Base-by-base conservation (phyloP, 2,888 invertebrate species). In the Caenorhabditis sinica region DNA sequence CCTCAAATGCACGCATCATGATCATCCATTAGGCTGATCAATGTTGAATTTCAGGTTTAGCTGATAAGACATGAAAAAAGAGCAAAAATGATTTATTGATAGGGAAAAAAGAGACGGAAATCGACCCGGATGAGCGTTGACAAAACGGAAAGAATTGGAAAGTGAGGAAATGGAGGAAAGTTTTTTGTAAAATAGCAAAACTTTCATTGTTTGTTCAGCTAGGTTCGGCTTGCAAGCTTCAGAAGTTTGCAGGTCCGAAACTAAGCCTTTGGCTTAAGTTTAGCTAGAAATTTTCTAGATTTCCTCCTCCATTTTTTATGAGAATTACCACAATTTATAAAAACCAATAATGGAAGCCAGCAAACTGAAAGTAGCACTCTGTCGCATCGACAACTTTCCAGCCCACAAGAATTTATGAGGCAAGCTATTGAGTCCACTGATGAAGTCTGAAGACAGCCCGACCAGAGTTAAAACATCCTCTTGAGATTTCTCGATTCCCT, bases 321-420 rank as follows among this genome's bases (percentile, higher is more conserved):
- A 45, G 36, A 11, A 45, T 15, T 56, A 86, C 77, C 80, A 83
- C 40, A 82, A 56, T 58, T 87, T 88, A 82, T 90, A 90, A 71
- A 90, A 88, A 43, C 91, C 91, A 71, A 91, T 91, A 61, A 88
- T 83, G 4, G 90, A 91, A 2, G 91, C 91, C 43, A 91, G 65
- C 23, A 91, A 72, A 2, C 90, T 91, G 68, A 91, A 89, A 0
- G 77, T 76, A 23, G 90, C 90, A n/a, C 85, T 74, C 45, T 89
- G 88, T 36, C 86, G 69, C 30, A 86, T 73, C 23, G 86, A 83
- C 45, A 91, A 66, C 74, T 89, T 88, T 53, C 91, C 90, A 15
- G 90, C 87, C 91, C 91, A 91, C 13, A 91, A 73, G 33, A 90
- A 68, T 53, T 87, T 77, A 65, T 85, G 83, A 1, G 91, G 91